Conservation (phyloP, 2,113 vertebrate species). For the Cisticola juncidis region DNA sequence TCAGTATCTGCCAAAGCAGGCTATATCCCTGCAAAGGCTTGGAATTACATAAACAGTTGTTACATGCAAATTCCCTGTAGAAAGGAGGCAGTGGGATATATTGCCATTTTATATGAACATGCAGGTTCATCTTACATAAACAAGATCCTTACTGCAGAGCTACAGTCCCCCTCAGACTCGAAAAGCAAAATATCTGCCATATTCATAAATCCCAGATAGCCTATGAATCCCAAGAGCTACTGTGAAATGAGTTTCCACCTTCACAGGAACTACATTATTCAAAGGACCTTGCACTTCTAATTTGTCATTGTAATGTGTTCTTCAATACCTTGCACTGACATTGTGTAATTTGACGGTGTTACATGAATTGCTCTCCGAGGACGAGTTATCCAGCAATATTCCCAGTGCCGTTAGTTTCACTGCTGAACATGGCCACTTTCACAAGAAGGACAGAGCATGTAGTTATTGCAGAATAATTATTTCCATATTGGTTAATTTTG, state of each 20-base stretch:
- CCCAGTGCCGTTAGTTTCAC: background rate
- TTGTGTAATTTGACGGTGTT: conserved; percentile 54
- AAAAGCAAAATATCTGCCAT: conserved; percentile 1
- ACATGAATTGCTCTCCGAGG: conserved; percentile 39
- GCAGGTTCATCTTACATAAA: background rate
- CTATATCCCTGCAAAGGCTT: background rate
- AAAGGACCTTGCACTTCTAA: conserved; percentile 41
- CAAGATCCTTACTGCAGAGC: background rate
- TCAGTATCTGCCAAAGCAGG: background rate
- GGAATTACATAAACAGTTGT: background rate
- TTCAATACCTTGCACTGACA: conserved; percentile 55
- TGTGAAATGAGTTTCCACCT: conserved; percentile 27
- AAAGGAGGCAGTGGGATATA: background rate
- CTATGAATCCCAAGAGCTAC: conserved; percentile 2
- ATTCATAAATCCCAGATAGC: conserved; percentile 32
- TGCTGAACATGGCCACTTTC: background rate
- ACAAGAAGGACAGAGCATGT: conserved; percentile 17
- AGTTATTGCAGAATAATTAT: conserved; percentile 54
- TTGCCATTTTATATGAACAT: background rate
- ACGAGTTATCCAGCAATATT: conserved; percentile 32
- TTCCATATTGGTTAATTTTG: conserved; percentile 60
- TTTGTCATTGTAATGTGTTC: conserved; percentile 56
- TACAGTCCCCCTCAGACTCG: background rate
- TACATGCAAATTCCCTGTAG: background rate
- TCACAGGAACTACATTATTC: conserved; percentile 40